Evolutionary conservation across 2,797 vertebrate species (phyloP), one percentile per base, ranked within the genome.

Genomic region (Enteromius argenteus): DNA sequence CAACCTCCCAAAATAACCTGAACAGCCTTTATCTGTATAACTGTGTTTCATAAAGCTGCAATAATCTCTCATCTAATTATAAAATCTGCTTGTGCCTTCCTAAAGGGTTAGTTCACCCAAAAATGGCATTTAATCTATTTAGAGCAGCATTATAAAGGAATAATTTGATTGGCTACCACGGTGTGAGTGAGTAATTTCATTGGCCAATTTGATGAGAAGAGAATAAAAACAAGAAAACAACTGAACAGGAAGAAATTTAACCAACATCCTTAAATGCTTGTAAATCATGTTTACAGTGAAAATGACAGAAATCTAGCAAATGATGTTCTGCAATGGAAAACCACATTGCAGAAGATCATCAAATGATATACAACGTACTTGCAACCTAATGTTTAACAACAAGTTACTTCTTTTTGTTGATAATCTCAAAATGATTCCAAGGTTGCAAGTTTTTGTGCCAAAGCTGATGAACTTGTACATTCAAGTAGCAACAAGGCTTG

Each of bases 401-500:
- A 51, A 21, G 44, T 27, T 9, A 23, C 11, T 49, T 30, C 1
- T 75, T 32, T 27, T 79, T 14, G 21, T 71, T 71, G 46, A 37
- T 49, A 19, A 60, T 60, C 14, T 84, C 49, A 32, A 42, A 42
- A 42, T 7, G 27, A 69, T 14, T 78, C 51, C 44, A 35, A 49
- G n/a, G 30, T 23, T 58, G 4, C 19, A 68, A 60, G 37, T 8
- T 4, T 69, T 49, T 71, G 64, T 68, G 64, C 23, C 32, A 77
- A 68, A 58, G 30, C 23, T 35, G 64, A 78, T 51, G 51, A 71
- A 27, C 66, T 60, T 79, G 75, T n/a, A 71, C 30, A 19, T 79
- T 84, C 82, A 78, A 35, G 75, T 84, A 84, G 60, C 82, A 84
- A 79, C 82, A 84, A 8, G 66, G 78, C 75, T 19, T 37, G 37